Evolutionary conservation across 2,888 invertebrate species (phyloP), one percentile per base, ranked within the genome.

Genomic region (Ormia ochracea): DNA sequence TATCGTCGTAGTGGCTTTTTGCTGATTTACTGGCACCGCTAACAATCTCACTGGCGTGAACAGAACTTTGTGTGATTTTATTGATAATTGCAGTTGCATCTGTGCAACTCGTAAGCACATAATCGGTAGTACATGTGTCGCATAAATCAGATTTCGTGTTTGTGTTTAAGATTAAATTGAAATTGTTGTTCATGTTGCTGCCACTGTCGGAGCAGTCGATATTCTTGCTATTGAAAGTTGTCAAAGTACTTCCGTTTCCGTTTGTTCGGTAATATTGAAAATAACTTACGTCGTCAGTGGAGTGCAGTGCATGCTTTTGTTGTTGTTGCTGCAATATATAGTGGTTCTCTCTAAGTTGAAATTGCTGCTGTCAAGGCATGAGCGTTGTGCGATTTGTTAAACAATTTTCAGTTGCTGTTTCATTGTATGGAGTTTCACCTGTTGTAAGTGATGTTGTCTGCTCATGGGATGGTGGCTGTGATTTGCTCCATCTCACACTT

Each of bases 1-100:
- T 88, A 65, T 88, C 86, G 80, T 68, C 85, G 84, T 38, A 82
- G 70, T 52, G 80, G 70, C 66, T 45, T 48, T 28, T 43, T 17
- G 36, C 19, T 41, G 70, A 52, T 75, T 45, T 78, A 61, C 69
- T 74, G 38, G 36, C 31, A n/a, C 17, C 33, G n/a, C 12, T 36
- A 2, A 45, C 33, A 33, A 19, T 54, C 4, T 14, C 38, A 19
- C n/a, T n/a, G n/a, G n/a, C n/a, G n/a, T n/a, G n/a, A n/a, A n/a
- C n/a, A n/a, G n/a, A n/a, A n/a, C n/a, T n/a, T n/a, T n/a, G n/a
- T n/a, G n/a, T 72, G 31, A 7, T 41, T 26, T 23, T 43, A n/a
- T 52, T 56, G 23, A 50, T 23, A 36, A 58, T 28, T 23, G 58
- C 52, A n/a, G 66, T 19, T 19, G 45, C n/a, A 21, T 68, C 48